phyloP scores from a whole-genome alignment of 2,888 invertebrate species.

The Aphidius colemani region DNA sequence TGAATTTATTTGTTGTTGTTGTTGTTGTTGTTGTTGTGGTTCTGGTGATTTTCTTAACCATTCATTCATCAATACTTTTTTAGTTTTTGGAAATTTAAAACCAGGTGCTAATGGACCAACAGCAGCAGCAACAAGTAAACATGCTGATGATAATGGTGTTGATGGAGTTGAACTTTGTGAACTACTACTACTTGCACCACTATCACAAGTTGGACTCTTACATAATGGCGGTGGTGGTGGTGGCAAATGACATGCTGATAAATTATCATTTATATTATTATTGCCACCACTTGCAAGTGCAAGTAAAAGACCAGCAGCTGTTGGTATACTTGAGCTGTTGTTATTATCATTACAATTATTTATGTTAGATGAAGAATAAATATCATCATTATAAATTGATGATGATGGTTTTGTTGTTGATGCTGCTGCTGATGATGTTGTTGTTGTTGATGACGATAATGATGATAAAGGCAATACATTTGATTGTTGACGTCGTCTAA shows the following conservation, averaged over 20 bases:
- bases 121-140: slow-evolving; percentile 81
- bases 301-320: slow-evolving; percentile 66
- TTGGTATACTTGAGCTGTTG: slow-evolving; percentile 48
- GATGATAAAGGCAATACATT: too few relatives aligned
- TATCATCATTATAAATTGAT: neutral
- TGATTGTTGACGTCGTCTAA: slow-evolving; percentile 32
- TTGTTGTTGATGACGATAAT: slow-evolving; percentile 3
- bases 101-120: slow-evolving; percentile 81
- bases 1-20: slow-evolving; percentile 39
- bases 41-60: slow-evolving; percentile 83
- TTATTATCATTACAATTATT: slow-evolving; percentile 26
- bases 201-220: slow-evolving; percentile 60
- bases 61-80: slow-evolving; percentile 85
- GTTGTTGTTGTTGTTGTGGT: slow-evolving; percentile 41
- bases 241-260: slow-evolving; percentile 45
- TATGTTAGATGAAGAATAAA: slow-evolving; percentile 8
- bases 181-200: slow-evolving; percentile 54
- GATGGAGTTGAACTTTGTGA: slow-evolving; percentile 65
- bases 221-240: slow-evolving; percentile 51
- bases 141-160: slow-evolving; percentile 76
- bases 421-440: neutral
- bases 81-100: slow-evolving; percentile 91
- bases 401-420: neutral
- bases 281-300: slow-evolving; percentile 63
- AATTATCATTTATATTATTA: slow-evolving; percentile 53